Percentiles rank a stretch among this genome's conserved stretches.
These are phyloP conservation scores for Muscidifurax raptorellus DNA, from an alignment of 1,140 invertebrate genomes.

Conservation along the genomic window DNA sequence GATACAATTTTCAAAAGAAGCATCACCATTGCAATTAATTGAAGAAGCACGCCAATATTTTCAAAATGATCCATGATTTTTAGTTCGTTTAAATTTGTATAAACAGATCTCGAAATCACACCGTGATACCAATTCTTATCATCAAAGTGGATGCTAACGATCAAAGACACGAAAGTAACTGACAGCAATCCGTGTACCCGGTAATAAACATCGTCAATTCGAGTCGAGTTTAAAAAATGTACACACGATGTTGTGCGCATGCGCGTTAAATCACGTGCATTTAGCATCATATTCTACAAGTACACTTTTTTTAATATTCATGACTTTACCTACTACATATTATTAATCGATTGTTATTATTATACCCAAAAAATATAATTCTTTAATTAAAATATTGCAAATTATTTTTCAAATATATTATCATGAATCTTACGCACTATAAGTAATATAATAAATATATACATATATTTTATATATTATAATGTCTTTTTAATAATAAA, in stretches of 20 bases:
- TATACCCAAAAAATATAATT: no score
- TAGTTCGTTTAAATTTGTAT: background rate
- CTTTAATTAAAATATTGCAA: no score
- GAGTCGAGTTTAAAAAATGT: slow-evolving; percentile 36
- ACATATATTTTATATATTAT: no score
- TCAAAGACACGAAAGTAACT: slow-evolving; percentile 27
- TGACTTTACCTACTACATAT: slow-evolving; percentile 7
- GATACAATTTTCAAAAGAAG: slow-evolving; percentile 43
- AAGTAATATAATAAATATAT: no score
- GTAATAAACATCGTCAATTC: slow-evolving; percentile 22
- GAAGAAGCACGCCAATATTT: slow-evolving; percentile 48
- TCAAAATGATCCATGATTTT: slow-evolving; percentile 41
- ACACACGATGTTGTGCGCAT: slow-evolving; percentile 27
- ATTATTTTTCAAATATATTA: no score
- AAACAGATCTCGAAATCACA: background rate
- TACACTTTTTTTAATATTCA: slow-evolving; percentile 20
- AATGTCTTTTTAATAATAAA: no score
- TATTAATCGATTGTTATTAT: background rate
- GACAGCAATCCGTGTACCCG: slow-evolving; percentile 23
- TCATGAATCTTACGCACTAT: no score
- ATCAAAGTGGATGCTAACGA: background rate
- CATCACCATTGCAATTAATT: slow-evolving; percentile 42
- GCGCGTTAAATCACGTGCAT: slow-evolving; percentile 12
- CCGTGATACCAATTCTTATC: background rate
- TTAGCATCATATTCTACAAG: background rate